Conservation (phyloP, 2,113 vertebrate genomes). For the Triplophysa siluroides region DNA sequence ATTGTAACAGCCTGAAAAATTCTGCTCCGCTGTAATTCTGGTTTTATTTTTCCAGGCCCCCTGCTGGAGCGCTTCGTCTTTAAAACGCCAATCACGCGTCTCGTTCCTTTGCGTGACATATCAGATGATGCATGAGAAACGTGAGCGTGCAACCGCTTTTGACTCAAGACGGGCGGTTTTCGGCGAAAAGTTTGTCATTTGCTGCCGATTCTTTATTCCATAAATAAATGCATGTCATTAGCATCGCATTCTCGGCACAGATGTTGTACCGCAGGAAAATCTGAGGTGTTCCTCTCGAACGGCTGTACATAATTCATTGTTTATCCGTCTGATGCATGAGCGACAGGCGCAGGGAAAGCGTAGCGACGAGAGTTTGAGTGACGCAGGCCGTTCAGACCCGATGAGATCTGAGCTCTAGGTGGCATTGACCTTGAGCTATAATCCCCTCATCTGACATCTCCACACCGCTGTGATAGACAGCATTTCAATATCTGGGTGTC, state of each 20-base stretch:
- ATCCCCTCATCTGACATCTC: conserved; percentile 22
- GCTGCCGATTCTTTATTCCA: not conserved
- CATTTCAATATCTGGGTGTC: not conserved
- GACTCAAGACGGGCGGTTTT: not conserved
- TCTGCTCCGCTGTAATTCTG: not conserved
- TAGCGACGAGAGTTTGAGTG: too few relatives aligned
- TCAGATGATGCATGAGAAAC: not conserved
- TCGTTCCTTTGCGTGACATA: not conserved
- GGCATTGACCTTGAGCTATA: conserved; percentile 1
- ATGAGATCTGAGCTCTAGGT: not conserved
- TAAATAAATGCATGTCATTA: conserved; percentile 39
- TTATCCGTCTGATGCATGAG: conserved; percentile 71
- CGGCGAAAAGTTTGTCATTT: conserved; percentile 24
- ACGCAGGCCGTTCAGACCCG: not conserved
- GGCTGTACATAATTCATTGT: conserved; percentile 77
- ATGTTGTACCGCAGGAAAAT: conserved; percentile 3
- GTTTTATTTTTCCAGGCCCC: not conserved
- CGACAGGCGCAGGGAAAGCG: conserved; percentile 49
- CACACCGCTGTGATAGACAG: not conserved
- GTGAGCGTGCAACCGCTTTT: not conserved
- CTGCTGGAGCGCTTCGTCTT: not conserved
- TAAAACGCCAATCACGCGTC: not conserved
- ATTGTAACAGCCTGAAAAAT: not conserved
- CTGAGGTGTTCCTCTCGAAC: conserved; percentile 59
- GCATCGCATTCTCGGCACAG: conserved; percentile 2